Evolutionary conservation across 2,797 vertebrate species (phyloP), one percentile per base, ranked within the genome.

Genomic region (Hydrophis major): DNA sequence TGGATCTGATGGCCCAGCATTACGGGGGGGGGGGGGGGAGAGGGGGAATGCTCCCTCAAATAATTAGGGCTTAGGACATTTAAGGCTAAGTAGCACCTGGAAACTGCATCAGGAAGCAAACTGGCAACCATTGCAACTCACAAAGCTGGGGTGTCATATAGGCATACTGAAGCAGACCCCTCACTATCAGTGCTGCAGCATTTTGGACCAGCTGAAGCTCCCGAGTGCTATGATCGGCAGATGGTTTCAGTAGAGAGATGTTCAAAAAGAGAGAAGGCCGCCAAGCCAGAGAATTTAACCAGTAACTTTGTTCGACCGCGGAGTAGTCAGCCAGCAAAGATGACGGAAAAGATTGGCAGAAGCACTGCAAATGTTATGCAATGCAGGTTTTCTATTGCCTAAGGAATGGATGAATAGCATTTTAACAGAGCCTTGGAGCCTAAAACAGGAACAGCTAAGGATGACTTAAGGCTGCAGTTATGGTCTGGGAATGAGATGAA

Each of bases 341-440:
- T 8, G 22, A 47, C 0, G 0, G 1, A 1, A 20, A 47, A 0
- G 10, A 4, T 25, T 83, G 37, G 74, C 74, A 47, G 37, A 83
- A 22, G 37, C 20, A 12, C 37, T 47, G 37, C 20, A 25, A 83
- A 83, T 12, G 37, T 83, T 83, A 47, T 47, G 37, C 74, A 83
- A 25, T 78, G 42, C 8, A 22, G 42, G 74, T 25, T 83, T 83
- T 47, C 74, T 83, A 11, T 83, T 47, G 20, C 20, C 4, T 12
- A 47, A 83, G 74, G 20, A 25, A 83, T 83, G 74, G 74, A 25
- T 47, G 20, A 47, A 25, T 25, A 11, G 37, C 20, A 0, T 83
- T 83, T 78, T 25, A 25, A 83, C 37, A 42, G 20, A 47, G 20
- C 2, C 74, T 25, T 47, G 37, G 37, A 83, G 20, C 74, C 74